Conservation (phyloP, 1,140 invertebrate species). For the Papilio machaon region DNA sequence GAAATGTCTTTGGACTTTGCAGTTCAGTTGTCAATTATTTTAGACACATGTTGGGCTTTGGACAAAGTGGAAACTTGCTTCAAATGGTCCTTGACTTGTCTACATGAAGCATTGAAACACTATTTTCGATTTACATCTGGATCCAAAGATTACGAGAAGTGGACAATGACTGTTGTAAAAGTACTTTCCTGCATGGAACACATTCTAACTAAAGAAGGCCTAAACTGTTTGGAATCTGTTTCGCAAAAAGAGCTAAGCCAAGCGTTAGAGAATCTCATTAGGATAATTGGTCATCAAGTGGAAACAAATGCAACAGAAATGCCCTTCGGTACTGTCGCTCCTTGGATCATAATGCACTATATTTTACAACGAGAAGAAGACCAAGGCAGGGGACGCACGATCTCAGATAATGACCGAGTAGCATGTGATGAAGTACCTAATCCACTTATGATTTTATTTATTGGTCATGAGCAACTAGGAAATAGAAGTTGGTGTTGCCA, state of each 20-base stretch:
- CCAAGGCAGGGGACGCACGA: slow-evolving; percentile 66
- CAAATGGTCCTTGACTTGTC: slow-evolving; percentile 88
- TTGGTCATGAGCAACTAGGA: slow-evolving; percentile 93
- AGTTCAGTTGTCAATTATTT: slow-evolving; percentile 84
- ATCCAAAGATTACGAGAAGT: slow-evolving; percentile 83
- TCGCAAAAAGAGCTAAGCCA: slow-evolving; percentile 82
- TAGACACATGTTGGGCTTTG: slow-evolving; percentile 87
- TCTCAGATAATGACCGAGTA: slow-evolving; percentile 77
- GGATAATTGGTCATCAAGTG: slow-evolving; percentile 88
- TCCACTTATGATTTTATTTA: slow-evolving; percentile 90
- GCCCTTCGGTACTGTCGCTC: slow-evolving; percentile 87
- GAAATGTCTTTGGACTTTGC: slow-evolving; percentile 81
- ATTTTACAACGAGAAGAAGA: slow-evolving; percentile 86
- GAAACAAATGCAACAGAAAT: slow-evolving; percentile 86
- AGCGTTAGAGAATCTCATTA: slow-evolving; percentile 89
- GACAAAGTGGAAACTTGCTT: slow-evolving; percentile 85
- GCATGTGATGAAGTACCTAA: slow-evolving; percentile 85
- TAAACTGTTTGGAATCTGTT: slow-evolving; percentile 80
- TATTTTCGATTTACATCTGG: slow-evolving; percentile 81
- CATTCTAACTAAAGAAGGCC: slow-evolving; percentile 84
- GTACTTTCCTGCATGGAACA: slow-evolving; percentile 86
- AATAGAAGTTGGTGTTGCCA: slow-evolving; percentile 89
- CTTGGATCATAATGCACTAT: slow-evolving; percentile 93
- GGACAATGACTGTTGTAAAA: slow-evolving; percentile 85
- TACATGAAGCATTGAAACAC: slow-evolving; percentile 85